Evolutionary conservation across 2,797 vertebrate genomes (phyloP), one percentile per base, ranked within the genome.

Genomic region (Epinephelus coioides): DNA sequence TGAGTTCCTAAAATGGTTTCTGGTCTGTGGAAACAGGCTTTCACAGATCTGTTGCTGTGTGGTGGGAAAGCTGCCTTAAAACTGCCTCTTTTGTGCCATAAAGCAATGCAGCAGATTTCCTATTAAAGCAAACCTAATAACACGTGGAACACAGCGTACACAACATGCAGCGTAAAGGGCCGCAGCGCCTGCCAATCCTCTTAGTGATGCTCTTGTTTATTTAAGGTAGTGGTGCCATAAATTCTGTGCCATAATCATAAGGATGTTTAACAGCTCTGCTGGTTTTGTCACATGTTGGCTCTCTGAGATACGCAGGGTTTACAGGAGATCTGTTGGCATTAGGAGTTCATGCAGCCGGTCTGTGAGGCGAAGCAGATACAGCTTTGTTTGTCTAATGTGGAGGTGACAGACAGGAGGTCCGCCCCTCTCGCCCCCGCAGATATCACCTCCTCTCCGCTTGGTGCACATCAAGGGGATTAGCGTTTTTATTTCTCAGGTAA

Each of bases 391-490:
- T 84, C 63, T 83, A 64, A 10, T 47, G 64, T 57, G 75, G 80
- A 73, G 83, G 80, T 92, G 93, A 92, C 86, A 92, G 90, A 91
- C 92, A 86, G 87, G 83, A 82, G 81, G 86, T 79, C 87, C 81
- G 63, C 87, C 93, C 80, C 75, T 78, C 83, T 70, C 84, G 68
- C 87, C 88, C 88, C 89, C 73, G 15, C 82, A 84, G 47, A 59
- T 69, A 81, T 88, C 85, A 70, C 87, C 87, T 81, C 79, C 85
- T 85, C 88, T 73, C 67, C 7, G 61, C 80, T 90, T 69, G 81
- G 79, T 54, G 76, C 75, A 54, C 86, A 86, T 89, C 90, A 82
- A 86, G 85, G 78, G 88, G 89, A 89, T 93, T 91, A 90, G 72
- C n/a, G 14, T 90, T 76, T 43, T 84, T 78, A 73, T 87, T 88